phyloP scores from a whole-genome alignment of 2,888 invertebrate genomes.

The Pristionchus maxplancki region DNA sequence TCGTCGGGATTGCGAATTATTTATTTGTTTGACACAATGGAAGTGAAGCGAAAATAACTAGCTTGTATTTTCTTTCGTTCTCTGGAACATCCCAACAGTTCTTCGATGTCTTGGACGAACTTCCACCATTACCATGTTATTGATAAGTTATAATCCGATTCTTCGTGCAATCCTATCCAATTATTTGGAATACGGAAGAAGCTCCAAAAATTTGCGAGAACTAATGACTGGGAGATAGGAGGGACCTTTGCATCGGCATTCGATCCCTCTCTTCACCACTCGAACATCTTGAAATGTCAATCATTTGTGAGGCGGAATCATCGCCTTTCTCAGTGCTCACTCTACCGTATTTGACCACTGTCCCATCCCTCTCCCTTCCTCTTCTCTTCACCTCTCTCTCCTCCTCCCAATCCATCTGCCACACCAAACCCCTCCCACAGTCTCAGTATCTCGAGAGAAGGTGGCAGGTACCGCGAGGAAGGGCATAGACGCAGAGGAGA shows the following conservation, averaged over 20 bases:
- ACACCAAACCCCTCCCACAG: neutral
- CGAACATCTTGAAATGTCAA: constrained; percentile 10
- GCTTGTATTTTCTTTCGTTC: neutral
- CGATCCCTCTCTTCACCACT: constrained; percentile 1
- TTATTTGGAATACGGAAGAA: neutral
- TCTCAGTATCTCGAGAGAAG: neutral
- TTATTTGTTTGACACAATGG: neutral
- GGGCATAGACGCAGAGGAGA: constrained; percentile 41
- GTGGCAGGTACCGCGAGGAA: neutral
- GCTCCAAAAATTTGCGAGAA: neutral
- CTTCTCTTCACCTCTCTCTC: neutral
- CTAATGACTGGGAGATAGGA: neutral
- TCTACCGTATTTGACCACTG: constrained; percentile 34
- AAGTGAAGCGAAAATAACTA: neutral
- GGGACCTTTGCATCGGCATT: constrained; percentile 22
- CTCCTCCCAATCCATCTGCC: neutral
- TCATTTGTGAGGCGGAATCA: constrained; percentile 38
- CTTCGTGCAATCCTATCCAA: too few relatives aligned
- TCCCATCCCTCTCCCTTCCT: neutral
- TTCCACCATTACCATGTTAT: neutral
- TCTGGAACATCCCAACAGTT: neutral
- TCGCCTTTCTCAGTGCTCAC: constrained; percentile 24
- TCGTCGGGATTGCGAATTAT: neutral
- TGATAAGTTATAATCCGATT: neutral
- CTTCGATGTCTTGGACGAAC: neutral